A percentile compares a stretch with the other conserved stretches of the same genome.
These are phyloP conservation scores for Caenorhabditis doughertyi DNA, from an alignment of 2,888 invertebrate genomes.

Conservation along the genomic window DNA sequence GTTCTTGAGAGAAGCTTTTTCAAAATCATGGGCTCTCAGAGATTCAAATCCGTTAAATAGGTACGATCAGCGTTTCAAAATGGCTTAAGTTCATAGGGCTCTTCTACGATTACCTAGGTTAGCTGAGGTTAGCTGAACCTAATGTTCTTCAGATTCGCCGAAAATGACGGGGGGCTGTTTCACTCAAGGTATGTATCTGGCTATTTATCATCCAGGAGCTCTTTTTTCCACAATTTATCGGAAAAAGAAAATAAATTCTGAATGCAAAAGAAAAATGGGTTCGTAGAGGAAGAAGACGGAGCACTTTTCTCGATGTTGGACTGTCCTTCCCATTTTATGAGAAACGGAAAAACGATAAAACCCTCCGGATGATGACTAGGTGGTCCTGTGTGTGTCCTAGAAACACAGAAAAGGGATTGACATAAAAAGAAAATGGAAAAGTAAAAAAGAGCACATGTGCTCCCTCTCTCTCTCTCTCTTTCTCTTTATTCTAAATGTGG, in stretches of 20 bases:
- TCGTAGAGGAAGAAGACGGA: not conserved
- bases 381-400: slow-evolving; percentile 4
- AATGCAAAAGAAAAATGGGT: slow-evolving; percentile 21
- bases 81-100: too few relatives aligned
- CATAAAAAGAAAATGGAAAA: slow-evolving; percentile 29
- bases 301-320: not conserved
- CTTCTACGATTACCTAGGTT: too few relatives aligned
- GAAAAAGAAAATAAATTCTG: slow-evolving; percentile 24
- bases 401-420: slow-evolving; percentile 24
- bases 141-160: too few relatives aligned
- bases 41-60: too few relatives aligned
- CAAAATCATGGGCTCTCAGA: too few relatives aligned
- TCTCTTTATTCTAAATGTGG: not conserved
- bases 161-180: too few relatives aligned
- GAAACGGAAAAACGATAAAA: slow-evolving; percentile 23
- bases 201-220: too few relatives aligned
- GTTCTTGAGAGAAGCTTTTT: too few relatives aligned
- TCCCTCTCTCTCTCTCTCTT: too few relatives aligned
- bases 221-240: not conserved
- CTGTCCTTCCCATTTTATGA: not conserved
- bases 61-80: too few relatives aligned
- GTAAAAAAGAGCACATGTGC: slow-evolving; percentile 41
- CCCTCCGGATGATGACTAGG: not conserved
- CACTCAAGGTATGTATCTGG: too few relatives aligned
- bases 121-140: too few relatives aligned